Evolutionary conservation across 2,113 vertebrate genomes (phyloP), one percentile per base, ranked within the genome.

Genomic region (Phaethornis superciliosus): DNA sequence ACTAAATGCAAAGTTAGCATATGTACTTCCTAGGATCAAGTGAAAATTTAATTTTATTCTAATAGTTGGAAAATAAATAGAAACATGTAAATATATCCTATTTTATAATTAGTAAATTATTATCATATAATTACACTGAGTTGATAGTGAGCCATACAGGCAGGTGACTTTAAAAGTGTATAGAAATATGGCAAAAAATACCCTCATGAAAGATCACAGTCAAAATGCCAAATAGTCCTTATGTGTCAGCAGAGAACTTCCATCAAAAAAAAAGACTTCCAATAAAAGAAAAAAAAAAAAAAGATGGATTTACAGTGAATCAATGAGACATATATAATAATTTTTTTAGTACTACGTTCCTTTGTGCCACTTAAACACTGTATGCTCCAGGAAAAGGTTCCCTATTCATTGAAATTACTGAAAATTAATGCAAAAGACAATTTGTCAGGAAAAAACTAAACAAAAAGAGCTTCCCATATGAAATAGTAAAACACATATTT

Each of bases 391-490:
- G 12, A 81, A 81, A 12, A 56, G 6, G 20, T 64, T 56, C 22
- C 47, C 23, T 42, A 10, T 4, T 40, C 21, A 6, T 26, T 42
- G 14, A 6, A 21, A 3, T 42, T 71, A 16, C 30, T 80, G 58
- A 8, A 14, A 52, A 59, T 49, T 84, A 12, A 47, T 52, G 6
- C 52, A 64, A 76, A 91, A 76, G 18, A 30, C 3, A 55, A 47
- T 33, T 78, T 75, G 2, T 4, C 42, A 63, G 6, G 40, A 40
- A 40, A 37, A 40, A 40, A 40, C 40, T 24, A 87, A 63, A 27
- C 9, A 44, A 20, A 59, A 71, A 37, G 0, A 13, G 7, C 8
- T 65, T 80, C 14, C 15, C 1, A 16, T 30, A 19, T 2, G 7
- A 67, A 94, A 79, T 4, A 33, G 4, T 27, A 69, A 55, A 76